Conservation (phyloP, 2,797 vertebrate species). For the Thaleichthys pacificus region DNA sequence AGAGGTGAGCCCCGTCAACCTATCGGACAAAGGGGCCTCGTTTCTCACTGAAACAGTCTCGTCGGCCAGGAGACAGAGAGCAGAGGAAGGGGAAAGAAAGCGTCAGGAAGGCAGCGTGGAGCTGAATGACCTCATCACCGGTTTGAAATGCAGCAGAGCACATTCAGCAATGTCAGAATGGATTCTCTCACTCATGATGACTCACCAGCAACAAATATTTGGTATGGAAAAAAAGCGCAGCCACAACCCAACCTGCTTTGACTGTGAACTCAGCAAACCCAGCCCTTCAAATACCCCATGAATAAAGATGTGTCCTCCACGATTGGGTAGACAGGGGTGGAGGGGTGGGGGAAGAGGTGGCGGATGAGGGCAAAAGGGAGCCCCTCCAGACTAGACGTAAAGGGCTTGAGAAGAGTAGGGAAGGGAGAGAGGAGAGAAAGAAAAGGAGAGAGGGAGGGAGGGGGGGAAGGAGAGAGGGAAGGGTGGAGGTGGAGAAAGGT, state of each 20-base stretch:
- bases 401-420: too few relatives aligned
- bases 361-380: too few relatives aligned
- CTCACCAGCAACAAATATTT: constrained; percentile 27
- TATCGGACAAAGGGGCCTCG: neutral
- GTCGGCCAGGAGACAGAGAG: neutral
- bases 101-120: neutral
- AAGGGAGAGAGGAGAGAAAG: neutral
- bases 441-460: neutral
- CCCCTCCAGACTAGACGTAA: too few relatives aligned
- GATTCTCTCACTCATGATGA: constrained; percentile 31
- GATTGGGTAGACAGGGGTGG: neutral
- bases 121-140: constrained; percentile 36
- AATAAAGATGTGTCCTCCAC: neutral
- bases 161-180: constrained; percentile 26
- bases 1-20: neutral
- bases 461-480: neutral
- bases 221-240: constrained; percentile 25
- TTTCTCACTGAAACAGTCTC: neutral
- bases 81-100: neutral
- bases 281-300: neutral
- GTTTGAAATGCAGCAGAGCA: constrained; percentile 20
- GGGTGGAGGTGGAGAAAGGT: constrained; percentile 8
- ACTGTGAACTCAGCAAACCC: neutral
- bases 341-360: too few relatives aligned
- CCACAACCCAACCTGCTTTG: neutral